Evolutionary conservation across 2,888 invertebrate species (phyloP).

Genomic region (Dyspetes luteomarginatus): DNA sequence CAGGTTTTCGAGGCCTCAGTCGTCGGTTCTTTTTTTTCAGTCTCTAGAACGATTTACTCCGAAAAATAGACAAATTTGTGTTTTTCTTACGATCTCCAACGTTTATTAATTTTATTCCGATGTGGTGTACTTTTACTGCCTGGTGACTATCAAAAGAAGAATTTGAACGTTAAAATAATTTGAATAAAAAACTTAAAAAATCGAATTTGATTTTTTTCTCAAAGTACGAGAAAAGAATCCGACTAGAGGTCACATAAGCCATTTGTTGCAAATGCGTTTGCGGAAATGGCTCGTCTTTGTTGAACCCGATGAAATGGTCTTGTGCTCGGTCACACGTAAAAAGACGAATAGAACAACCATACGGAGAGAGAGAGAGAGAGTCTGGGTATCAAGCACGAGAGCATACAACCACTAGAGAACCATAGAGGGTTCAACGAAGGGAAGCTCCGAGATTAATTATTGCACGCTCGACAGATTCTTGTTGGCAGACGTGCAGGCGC

Average conservation of each 20-base stretch:
- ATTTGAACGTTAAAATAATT: not conserved
- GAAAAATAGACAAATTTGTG: too few species aligned
- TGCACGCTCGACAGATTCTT: constrained; percentile 47
- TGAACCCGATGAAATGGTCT: constrained; percentile 12
- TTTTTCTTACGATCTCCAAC: too few species aligned
- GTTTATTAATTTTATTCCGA: too few species aligned
- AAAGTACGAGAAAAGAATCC: not conserved
- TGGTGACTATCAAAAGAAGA: too few species aligned
- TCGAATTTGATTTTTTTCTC: not conserved
- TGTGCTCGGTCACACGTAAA: constrained; percentile 32
- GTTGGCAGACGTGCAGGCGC: too few species aligned
- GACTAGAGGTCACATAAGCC: not conserved
- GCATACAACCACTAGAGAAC: not conserved
- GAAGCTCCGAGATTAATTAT: constrained; percentile 55
- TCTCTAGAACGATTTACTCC: too few species aligned
- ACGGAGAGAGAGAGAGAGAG: too few species aligned
- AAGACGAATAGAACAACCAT: constrained; percentile 24
- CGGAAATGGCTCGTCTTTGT: constrained; percentile 21
- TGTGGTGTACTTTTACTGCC: too few species aligned
- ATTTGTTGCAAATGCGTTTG: constrained; percentile 13
- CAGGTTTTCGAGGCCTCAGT: too few species aligned
- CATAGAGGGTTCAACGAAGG: constrained; percentile 33
- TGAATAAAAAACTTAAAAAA: not conserved
- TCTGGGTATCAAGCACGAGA: too few species aligned
- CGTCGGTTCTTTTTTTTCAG: too few species aligned